Percentiles rank a stretch among this genome's conserved stretches.
Conservation (phyloP, 2,888 invertebrate species). For the Osmoderma eremita region DNA sequence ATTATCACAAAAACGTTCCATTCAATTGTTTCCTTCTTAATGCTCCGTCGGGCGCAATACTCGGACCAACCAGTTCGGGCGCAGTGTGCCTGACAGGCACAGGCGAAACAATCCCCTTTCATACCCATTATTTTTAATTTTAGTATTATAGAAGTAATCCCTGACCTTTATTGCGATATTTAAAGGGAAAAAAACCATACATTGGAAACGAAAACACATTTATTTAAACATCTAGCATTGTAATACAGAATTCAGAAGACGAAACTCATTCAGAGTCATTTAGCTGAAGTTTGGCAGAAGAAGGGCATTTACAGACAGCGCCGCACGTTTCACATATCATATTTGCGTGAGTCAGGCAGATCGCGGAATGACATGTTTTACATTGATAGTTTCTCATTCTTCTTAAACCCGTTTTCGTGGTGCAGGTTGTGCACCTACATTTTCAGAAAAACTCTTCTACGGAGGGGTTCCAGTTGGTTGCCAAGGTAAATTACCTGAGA, state of each 20-base stretch:
- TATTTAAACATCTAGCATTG: conserved; percentile 13
- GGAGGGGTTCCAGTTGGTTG: too few species aligned
- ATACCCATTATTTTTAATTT: conserved; percentile 5
- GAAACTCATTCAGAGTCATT: conserved; percentile 7
- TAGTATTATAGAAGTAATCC: not conserved
- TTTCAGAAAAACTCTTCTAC: conserved; percentile 12
- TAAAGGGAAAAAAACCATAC: conserved; percentile 2
- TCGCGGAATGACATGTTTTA: conserved; percentile 22
- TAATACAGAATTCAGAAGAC: conserved; percentile 1
- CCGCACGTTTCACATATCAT: conserved; percentile 28
- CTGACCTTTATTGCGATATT: not conserved
- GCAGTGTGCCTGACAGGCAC: too few species aligned
- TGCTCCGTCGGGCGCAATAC: too few species aligned
- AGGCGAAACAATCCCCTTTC: too few species aligned
- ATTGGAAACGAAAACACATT: conserved; percentile 4
- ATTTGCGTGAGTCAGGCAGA: conserved; percentile 15
- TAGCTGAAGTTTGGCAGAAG: conserved; percentile 9
- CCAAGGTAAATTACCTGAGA: too few species aligned
- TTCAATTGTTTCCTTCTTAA: too few species aligned
- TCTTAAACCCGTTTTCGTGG: conserved; percentile 22
- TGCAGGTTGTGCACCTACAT: conserved; percentile 29
- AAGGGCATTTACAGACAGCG: conserved; percentile 17
- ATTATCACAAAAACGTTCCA: too few species aligned
- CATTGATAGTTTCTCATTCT: conserved; percentile 31
- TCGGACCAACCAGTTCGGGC: too few species aligned